Conservation (phyloP, 2,113 vertebrate genomes). For the Carollia perspicillata region DNA sequence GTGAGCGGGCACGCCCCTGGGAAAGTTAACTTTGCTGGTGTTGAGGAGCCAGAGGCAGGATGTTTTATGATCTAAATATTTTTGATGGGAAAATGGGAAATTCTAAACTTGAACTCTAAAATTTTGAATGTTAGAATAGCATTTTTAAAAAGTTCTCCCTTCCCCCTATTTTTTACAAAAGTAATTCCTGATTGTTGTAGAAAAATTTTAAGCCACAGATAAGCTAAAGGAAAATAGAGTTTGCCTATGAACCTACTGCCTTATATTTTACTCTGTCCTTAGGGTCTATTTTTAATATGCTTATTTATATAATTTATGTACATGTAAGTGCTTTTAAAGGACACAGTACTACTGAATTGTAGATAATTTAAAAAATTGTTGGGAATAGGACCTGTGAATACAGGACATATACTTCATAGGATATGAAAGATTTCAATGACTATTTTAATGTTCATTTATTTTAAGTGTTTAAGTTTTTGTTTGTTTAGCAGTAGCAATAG, state of each 20-base stretch:
- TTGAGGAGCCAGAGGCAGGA: not conserved
- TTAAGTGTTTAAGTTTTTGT: not conserved
- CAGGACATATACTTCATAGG: not conserved
- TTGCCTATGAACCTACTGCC: not conserved
- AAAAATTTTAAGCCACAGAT: slow-evolving; percentile 18
- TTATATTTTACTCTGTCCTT: not conserved
- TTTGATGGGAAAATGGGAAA: not conserved
- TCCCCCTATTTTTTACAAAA: not conserved
- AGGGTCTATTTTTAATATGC: not conserved
- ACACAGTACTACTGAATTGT: not conserved
- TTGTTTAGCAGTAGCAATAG: not conserved
- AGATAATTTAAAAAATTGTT: not conserved
- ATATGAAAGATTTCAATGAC: not conserved
- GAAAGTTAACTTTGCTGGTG: not conserved
- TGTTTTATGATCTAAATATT: slow-evolving; percentile 13
- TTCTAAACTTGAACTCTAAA: slow-evolving; percentile 24
- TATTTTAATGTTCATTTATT: slow-evolving; percentile 16
- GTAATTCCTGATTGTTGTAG: not conserved
- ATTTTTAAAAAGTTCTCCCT: not conserved
- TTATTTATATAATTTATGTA: not conserved
- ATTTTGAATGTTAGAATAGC: not conserved
- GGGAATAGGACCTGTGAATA: not conserved
- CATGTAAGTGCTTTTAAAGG: not conserved
- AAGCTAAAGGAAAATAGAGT: slow-evolving; percentile 19
- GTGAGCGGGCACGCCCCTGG: not conserved